Conservation (phyloP, 2,888 invertebrate genomes). For the Drosophila infuscata region DNA sequence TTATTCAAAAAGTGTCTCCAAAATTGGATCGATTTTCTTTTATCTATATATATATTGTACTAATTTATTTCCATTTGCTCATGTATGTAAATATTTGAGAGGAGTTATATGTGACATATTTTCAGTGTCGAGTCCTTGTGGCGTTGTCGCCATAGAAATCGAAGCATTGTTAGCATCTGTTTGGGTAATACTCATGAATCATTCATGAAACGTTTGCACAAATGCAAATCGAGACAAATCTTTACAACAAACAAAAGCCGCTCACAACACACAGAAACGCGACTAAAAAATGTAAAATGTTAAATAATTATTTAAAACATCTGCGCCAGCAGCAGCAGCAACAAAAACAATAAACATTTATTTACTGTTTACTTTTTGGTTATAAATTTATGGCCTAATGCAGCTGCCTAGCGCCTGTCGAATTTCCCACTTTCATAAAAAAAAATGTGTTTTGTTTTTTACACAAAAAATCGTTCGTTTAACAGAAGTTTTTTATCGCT, state of each 20-base stretch:
- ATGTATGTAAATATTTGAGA: neutral
- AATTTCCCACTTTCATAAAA: neutral
- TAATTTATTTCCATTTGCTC: neutral
- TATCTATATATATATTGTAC: neutral
- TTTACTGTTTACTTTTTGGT: conserved; percentile 74
- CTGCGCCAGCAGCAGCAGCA: conserved; percentile 30
- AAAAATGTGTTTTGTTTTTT: neutral
- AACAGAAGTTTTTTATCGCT: neutral
- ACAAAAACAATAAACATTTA: conserved; percentile 60
- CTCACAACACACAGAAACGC: conserved; percentile 47
- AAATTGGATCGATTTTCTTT: neutral
- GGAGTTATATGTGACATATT: conserved; percentile 19
- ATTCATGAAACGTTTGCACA: conserved; percentile 77
- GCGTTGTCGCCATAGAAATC: conserved; percentile 40
- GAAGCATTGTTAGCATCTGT: conserved; percentile 71
- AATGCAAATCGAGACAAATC: conserved; percentile 77
- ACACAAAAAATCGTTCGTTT: neutral
- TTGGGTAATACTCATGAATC: conserved; percentile 68
- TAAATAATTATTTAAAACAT: conserved; percentile 74
- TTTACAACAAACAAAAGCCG: conserved; percentile 69
- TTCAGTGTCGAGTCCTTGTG: conserved; percentile 25
- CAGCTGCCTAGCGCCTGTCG: conserved; percentile 43
- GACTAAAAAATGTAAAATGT: conserved; percentile 78
- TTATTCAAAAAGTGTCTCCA: neutral
- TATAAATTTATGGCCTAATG: conserved; percentile 73